Conservation (phyloP, 2,888 invertebrate genomes). For the Mystacides longicornis region DNA sequence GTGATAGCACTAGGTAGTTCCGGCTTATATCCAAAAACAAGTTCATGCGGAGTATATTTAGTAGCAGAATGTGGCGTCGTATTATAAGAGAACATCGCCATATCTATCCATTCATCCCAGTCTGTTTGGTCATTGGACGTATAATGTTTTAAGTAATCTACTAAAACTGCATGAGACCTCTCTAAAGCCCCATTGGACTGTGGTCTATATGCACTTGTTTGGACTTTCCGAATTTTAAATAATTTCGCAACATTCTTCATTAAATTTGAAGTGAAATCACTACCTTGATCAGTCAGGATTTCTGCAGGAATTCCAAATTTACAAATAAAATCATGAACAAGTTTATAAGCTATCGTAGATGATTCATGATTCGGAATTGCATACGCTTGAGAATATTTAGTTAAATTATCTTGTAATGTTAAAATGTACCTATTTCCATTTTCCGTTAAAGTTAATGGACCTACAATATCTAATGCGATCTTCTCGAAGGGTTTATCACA, state of each 20-base stretch:
- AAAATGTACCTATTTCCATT: constrained; percentile 31
- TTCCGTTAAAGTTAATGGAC: constrained; percentile 29
- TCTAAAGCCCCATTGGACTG: constrained; percentile 31
- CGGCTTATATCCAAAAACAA: constrained; percentile 25
- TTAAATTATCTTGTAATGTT: constrained; percentile 32
- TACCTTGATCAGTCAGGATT: constrained; percentile 48
- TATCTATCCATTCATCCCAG: constrained; percentile 31
- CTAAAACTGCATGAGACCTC: constrained; percentile 30
- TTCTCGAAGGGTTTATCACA: constrained; percentile 27
- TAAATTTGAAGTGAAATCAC: constrained; percentile 35
- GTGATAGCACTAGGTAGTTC: constrained; percentile 25
- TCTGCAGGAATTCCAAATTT: constrained; percentile 36
- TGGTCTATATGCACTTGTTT: constrained; percentile 30
- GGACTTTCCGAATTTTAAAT: constrained; percentile 30
- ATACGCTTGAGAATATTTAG: constrained; percentile 31
- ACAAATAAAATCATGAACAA: constrained; percentile 27
- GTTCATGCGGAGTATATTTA: too few species aligned
- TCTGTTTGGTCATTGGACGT: constrained; percentile 28
- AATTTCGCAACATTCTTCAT: constrained; percentile 29
- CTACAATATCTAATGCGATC: constrained; percentile 31
- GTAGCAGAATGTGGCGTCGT: too few species aligned
- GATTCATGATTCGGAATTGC: constrained; percentile 31
- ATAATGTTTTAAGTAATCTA: constrained; percentile 30
- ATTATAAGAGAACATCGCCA: constrained; percentile 30
- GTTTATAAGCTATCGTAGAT: constrained; percentile 28